These are phyloP conservation scores for Argopecten irradians DNA, from an alignment of 1,140 invertebrate species.

Conservation along the genomic window DNA sequence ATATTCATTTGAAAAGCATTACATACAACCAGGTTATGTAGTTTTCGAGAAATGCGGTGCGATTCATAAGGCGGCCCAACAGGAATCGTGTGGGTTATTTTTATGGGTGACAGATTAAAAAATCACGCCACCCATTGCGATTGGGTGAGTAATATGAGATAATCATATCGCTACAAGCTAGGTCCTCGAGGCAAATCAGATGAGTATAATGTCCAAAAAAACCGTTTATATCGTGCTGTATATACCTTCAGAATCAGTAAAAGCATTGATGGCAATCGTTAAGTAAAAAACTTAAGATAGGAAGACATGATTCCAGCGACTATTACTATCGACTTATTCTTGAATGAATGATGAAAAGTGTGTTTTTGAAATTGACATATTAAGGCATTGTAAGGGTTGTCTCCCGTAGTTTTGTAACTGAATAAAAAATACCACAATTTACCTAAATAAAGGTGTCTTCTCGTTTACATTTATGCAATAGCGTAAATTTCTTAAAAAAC, in stretches of 20 bases:
- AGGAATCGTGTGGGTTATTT: not conserved
- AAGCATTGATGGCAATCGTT: not conserved
- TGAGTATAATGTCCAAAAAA: not conserved
- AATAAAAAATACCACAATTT: no score
- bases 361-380: not conserved
- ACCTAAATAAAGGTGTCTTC: no score
- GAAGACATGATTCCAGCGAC: not conserved
- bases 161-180: constrained; percentile 5
- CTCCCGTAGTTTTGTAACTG: no score
- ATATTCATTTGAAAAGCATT: no score
- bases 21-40: no score
- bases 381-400: not conserved
- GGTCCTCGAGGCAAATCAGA: not conserved
- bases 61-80: not conserved
- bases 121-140: not conserved
- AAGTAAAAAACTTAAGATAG: not conserved
- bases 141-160: not conserved
- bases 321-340: not conserved
- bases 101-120: not conserved
- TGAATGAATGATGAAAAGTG: not conserved
- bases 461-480: no score
- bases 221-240: not conserved
- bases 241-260: not conserved
- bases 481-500: no score
- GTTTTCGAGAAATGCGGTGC: no score